A percentile compares a stretch with the other conserved stretches of the same genome.
These are phyloP conservation scores for Pteropus rufus DNA, from an alignment of 2,797 vertebrate species.

Conservation along the genomic window DNA sequence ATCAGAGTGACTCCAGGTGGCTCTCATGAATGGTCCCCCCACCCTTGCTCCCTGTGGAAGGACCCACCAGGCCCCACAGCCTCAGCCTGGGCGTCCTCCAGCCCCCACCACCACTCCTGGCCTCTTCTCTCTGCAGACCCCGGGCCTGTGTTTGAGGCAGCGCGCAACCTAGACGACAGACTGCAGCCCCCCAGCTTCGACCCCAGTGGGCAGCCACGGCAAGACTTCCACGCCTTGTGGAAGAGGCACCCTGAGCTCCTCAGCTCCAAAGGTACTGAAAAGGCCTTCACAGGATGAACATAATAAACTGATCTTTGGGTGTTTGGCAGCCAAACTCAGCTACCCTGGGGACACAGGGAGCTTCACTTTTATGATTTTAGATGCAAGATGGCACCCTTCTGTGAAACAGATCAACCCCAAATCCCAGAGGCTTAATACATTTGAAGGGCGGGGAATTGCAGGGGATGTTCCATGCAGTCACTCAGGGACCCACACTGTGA, in stretches of 20 bases:
- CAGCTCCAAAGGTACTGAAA: slow-evolving; percentile 87
- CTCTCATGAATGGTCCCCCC: not conserved
- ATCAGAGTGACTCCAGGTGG: not conserved
- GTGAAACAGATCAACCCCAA: not conserved
- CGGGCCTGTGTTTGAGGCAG: slow-evolving; percentile 91
- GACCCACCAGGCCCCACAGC: not conserved
- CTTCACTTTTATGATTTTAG: not conserved
- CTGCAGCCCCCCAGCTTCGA: slow-evolving; percentile 89
- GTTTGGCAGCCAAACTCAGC: not conserved
- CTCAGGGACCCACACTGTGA: not conserved
- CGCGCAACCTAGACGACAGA: slow-evolving; percentile 89
- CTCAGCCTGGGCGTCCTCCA: not conserved
- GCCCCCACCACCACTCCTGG: not conserved
- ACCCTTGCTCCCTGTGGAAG: not conserved
- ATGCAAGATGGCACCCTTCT: not conserved
- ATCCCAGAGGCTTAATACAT: not conserved
- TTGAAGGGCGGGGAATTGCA: not conserved
- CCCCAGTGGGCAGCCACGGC: slow-evolving; percentile 83
- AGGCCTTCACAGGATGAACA: not conserved
- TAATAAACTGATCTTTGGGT: not conserved
- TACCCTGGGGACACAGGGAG: not conserved
- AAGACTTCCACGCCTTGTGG: slow-evolving; percentile 88
- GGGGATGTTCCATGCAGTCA: not conserved
- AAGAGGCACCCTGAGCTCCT: slow-evolving; percentile 89
- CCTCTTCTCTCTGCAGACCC: slow-evolving; percentile 84